These are phyloP conservation scores for Denticeps clupeoides DNA, from an alignment of 2,797 vertebrate genomes.

Conservation along the genomic window DNA sequence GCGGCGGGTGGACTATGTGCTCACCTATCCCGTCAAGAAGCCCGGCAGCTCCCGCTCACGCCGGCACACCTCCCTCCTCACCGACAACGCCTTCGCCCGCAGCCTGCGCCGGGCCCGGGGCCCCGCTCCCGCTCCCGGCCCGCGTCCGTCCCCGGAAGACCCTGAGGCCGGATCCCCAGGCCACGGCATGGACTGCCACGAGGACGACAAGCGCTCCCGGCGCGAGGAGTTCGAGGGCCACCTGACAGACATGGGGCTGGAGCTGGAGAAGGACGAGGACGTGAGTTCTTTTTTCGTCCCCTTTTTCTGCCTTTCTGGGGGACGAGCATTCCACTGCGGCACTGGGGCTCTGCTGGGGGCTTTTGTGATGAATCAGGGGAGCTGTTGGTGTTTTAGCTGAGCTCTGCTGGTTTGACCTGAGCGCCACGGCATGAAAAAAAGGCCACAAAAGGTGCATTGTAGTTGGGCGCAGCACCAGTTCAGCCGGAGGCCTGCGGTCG, in stretches of 20 bases:
- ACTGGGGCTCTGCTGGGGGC: background rate
- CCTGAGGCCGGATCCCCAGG: slow-evolving; percentile 33
- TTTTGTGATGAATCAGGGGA: slow-evolving; percentile 1
- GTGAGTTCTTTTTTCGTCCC: slow-evolving; percentile 50
- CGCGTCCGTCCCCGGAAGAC: slow-evolving; percentile 47
- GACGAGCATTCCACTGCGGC: background rate
- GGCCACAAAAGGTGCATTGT: slow-evolving; percentile 28
- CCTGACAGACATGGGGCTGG: slow-evolving; percentile 81
- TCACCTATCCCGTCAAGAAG: slow-evolving; percentile 85
- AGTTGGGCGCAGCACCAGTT: background rate
- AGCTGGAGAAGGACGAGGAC: slow-evolving; percentile 84
- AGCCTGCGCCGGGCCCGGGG: slow-evolving; percentile 52
- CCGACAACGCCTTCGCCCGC: slow-evolving; percentile 53
- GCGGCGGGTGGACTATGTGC: slow-evolving; percentile 84
- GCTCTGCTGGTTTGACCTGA: slow-evolving; percentile 18
- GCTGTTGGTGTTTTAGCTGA: slow-evolving; percentile 19
- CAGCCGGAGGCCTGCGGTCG: too few species aligned
- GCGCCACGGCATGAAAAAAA: slow-evolving; percentile 3
- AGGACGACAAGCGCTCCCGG: slow-evolving; percentile 75
- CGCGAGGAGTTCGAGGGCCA: slow-evolving; percentile 83
- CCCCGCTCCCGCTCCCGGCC: slow-evolving; percentile 39
- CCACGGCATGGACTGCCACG: slow-evolving; percentile 60
- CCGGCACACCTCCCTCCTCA: slow-evolving; percentile 51
- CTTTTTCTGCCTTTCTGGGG: background rate
- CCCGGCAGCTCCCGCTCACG: slow-evolving; percentile 43